phyloP scores from a whole-genome alignment of 2,888 invertebrate genomes.

The Drosophila tripunctata region DNA sequence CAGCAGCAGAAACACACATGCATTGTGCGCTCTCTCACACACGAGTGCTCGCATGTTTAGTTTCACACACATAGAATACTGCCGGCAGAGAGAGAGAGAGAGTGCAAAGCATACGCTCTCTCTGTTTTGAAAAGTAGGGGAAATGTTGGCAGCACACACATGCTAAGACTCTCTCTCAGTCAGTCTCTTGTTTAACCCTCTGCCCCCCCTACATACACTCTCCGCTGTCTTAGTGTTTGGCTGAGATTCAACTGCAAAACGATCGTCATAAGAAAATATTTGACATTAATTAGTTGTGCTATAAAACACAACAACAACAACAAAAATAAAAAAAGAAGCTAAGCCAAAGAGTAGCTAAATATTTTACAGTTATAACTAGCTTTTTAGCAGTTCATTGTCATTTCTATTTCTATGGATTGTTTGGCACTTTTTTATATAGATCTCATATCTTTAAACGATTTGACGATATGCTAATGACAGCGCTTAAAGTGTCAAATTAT shows the following conservation, averaged over 20 bases:
- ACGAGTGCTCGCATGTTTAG: not conserved
- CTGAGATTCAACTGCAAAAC: constrained; percentile 16
- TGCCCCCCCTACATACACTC: no score
- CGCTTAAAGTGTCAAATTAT: constrained; percentile 29
- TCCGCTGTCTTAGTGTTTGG: constrained; percentile 4
- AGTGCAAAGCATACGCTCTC: constrained; percentile 31
- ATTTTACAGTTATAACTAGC: not conserved
- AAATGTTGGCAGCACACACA: constrained; percentile 66
- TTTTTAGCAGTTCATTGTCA: constrained; percentile 15
- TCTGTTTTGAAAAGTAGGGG: constrained; percentile 75
- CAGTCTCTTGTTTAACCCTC: constrained; percentile 10
- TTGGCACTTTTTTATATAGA: not conserved
- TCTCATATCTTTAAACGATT: constrained; percentile 9
- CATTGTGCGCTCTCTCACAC: constrained; percentile 34
- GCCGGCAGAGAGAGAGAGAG: constrained; percentile 33
- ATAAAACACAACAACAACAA: no score
- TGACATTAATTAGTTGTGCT: constrained; percentile 37
- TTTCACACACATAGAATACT: constrained; percentile 20
- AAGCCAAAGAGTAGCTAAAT: constrained; percentile 30
- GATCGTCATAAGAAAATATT: constrained; percentile 33
- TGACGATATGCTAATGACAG: constrained; percentile 18
- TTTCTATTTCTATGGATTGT: not conserved
- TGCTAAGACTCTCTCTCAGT: constrained; percentile 27
- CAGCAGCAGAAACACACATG: no score
- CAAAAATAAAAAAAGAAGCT: constrained; percentile 19